Evolutionary conservation across 2,888 invertebrate genomes (phyloP), one percentile per base, ranked within the genome.

Genomic region (Dasysyrphus albostriatus): DNA sequence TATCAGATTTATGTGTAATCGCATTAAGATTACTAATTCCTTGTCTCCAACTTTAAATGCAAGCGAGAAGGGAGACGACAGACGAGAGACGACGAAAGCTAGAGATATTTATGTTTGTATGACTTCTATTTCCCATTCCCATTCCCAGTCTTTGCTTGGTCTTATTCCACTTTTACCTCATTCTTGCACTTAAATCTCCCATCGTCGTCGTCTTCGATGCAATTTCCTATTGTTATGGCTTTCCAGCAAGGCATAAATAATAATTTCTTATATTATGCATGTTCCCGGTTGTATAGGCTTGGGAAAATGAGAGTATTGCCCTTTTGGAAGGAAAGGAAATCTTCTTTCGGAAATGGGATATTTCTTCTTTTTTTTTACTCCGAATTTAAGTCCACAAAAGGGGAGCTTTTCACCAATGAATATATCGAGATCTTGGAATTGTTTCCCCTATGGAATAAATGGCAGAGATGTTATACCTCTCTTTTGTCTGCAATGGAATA

Each of bases 301-400:
- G 84, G 73, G 77, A 69, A 69, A 73, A 81, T 82, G 85, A 85
- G 85, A 82, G 85, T 85, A 85, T 85, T 85, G 85, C 85, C 85
- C 85, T 85, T 61, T 85, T 82, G 49, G 37, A 76, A 76, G 5
- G 14, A 76, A 76, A 76, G 5, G 14, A 76, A 70, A 29, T 63
- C 7, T 49, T 34, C 59, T 63, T 44, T 56, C 44, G 47, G 29
- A 29, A 8, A 29, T n/a, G 54, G 54, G 56, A 78, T 47, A n/a
- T n/a, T n/a, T n/a, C n/a, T n/a, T n/a, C n/a, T 14, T 32, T 47
- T 42, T 54, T n/a, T 16, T 14, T n/a, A 47, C 29, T 32, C 47
- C 34, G 34, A 14, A 65, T 70, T 51, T 56, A 24, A 70, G 44
- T 85, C 85, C 85, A 85, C 82, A 76, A 29, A 51, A 19, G 7